These are phyloP conservation scores for Pithys albifrons DNA, from an alignment of 2,113 vertebrate species.

Conservation along the genomic window DNA sequence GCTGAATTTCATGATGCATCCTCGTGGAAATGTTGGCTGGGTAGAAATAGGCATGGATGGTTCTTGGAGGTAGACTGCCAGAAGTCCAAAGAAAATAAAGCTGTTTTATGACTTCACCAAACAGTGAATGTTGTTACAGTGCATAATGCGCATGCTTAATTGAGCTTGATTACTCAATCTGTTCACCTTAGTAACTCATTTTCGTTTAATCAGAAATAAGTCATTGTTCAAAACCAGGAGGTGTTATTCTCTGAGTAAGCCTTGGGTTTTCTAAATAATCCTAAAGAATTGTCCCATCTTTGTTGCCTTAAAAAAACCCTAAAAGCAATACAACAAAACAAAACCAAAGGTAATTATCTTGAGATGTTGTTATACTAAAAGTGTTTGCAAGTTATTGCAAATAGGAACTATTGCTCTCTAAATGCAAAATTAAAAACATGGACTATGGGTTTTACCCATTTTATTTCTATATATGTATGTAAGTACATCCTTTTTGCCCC, in stretches of 20 bases:
- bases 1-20: background rate
- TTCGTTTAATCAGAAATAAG: background rate
- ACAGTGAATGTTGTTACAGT: background rate
- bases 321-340: background rate
- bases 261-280: background rate
- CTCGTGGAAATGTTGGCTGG: background rate
- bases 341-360: background rate
- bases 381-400: background rate
- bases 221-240: background rate
- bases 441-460: background rate
- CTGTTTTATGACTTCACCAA: background rate
- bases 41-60: background rate
- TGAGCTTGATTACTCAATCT: slow-evolving; percentile 16
- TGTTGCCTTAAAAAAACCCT: background rate
- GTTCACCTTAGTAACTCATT: background rate
- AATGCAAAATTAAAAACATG: background rate
- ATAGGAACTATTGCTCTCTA: background rate
- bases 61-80: background rate
- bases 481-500: accelerated
- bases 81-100: slow-evolving; percentile 7
- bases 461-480: background rate
- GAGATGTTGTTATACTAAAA: background rate
- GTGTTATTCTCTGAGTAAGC: background rate
- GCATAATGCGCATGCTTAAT: background rate
- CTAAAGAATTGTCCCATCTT: background rate